Conservation (phyloP, 2,797 vertebrate genomes). For the Amphiprion clarkii region DNA sequence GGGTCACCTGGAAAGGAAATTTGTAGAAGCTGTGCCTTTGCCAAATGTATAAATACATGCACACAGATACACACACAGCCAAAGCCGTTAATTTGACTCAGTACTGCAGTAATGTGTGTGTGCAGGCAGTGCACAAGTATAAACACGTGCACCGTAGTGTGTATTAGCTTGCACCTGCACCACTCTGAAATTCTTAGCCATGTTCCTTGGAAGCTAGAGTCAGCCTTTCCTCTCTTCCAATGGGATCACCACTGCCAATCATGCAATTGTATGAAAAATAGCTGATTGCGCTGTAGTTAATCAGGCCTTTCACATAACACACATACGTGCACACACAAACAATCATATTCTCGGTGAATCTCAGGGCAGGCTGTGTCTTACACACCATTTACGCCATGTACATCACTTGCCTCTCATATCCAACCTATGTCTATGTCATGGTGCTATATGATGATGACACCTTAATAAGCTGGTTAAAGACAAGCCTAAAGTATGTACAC, state of each 20-base stretch:
- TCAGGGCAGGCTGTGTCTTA: constrained; percentile 29
- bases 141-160: background rate
- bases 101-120: background rate
- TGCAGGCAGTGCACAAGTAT: background rate
- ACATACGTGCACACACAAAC: constrained; percentile 8
- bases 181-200: constrained; percentile 50
- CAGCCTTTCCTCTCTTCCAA: constrained; percentile 60
- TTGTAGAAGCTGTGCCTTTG: constrained; percentile 49
- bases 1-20: constrained; percentile 72
- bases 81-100: constrained; percentile 36
- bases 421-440: background rate
- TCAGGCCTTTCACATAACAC: constrained; percentile 40
- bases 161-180: constrained; percentile 16
- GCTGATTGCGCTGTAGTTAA: constrained; percentile 57
- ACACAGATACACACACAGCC: constrained; percentile 16
- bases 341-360: constrained; percentile 40
- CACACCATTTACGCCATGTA: constrained; percentile 14
- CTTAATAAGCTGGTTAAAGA: constrained; percentile 22
- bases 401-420: constrained; percentile 19
- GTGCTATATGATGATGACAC: constrained; percentile 24
- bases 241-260: constrained; percentile 43
- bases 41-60: constrained; percentile 32
- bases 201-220: constrained; percentile 45
- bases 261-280: constrained; percentile 51
- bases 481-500: constrained; percentile 25